Conservation (phyloP, 2,797 vertebrate genomes). For the Micrastur ruficollis region DNA sequence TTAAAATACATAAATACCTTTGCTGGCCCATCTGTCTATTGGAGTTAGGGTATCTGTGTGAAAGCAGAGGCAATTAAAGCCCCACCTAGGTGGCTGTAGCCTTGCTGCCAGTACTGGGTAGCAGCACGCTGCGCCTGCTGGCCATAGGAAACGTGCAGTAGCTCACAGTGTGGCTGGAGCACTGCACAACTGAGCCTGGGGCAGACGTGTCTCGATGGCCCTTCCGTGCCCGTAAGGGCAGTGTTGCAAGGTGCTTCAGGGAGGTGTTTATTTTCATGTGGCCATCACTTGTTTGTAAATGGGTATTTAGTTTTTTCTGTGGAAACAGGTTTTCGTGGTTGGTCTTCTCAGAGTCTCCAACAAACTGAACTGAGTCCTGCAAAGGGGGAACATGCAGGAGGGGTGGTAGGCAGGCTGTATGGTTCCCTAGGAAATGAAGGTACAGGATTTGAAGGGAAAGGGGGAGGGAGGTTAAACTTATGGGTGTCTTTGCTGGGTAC, state of each 20-base stretch:
- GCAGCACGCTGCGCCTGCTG: background rate
- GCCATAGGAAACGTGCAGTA: background rate
- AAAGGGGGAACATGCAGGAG: background rate
- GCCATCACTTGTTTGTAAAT: background rate
- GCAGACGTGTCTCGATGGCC: background rate
- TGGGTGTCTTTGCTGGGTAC: background rate
- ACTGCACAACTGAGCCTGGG: background rate
- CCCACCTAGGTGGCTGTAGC: background rate
- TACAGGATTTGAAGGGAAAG: background rate
- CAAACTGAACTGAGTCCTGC: background rate
- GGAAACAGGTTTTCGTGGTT: background rate
- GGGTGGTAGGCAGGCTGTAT: background rate
- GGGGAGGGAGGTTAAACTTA: background rate
- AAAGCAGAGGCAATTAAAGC: background rate
- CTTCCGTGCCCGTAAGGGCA: rapidly evolving
- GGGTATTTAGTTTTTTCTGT: background rate
- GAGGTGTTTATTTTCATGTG: background rate
- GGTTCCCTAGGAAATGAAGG: background rate
- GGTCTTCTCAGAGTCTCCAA: background rate
- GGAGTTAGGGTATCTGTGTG: background rate
- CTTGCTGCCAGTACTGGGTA: background rate
- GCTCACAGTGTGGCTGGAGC: rapidly evolving
- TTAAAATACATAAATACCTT: background rate
- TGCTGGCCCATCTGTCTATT: background rate
- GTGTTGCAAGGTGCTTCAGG: background rate